Evolutionary conservation across 2,797 vertebrate genomes (phyloP).

Genomic region (Channallabes apus): DNA sequence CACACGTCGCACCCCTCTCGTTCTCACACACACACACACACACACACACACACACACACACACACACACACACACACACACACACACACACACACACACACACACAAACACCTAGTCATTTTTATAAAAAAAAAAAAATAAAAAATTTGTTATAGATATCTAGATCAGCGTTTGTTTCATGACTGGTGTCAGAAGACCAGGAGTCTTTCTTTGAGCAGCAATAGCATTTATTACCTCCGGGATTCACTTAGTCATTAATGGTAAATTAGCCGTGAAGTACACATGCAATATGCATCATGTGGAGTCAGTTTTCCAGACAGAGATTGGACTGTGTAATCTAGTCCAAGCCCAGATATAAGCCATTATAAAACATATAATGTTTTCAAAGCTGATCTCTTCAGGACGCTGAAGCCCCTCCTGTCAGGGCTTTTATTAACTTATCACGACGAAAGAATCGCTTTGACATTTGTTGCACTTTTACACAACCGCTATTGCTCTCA

Average conservation of each 20-base stretch:
- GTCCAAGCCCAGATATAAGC: constrained; percentile 3
- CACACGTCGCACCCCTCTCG: constrained; percentile 58
- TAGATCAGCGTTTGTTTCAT: background rate
- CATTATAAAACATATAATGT: background rate
- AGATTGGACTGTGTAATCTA: constrained; percentile 26
- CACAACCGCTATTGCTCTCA: background rate
- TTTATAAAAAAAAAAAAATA: background rate
- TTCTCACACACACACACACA: background rate
- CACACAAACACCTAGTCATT: background rate
- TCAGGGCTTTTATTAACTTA: background rate
- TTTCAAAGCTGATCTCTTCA: background rate
- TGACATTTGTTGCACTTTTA: background rate
- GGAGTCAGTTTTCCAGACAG: constrained; percentile 24
- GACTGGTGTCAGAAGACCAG: background rate
- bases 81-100: too few relatives aligned
- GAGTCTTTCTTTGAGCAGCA: background rate
- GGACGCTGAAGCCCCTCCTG: background rate
- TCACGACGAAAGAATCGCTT: too few relatives aligned
- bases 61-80: too few relatives aligned
- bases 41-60: background rate
- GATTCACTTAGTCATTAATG: constrained; percentile 19
- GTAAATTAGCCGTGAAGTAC: constrained; percentile 25
- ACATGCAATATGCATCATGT: constrained; percentile 25
- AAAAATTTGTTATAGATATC: background rate
- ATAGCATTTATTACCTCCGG: constrained; percentile 3